A percentile compares a stretch with the other conserved stretches of the same genome.
Conservation (phyloP, 2,113 vertebrate genomes). For the Prionailurus bengalensis region DNA sequence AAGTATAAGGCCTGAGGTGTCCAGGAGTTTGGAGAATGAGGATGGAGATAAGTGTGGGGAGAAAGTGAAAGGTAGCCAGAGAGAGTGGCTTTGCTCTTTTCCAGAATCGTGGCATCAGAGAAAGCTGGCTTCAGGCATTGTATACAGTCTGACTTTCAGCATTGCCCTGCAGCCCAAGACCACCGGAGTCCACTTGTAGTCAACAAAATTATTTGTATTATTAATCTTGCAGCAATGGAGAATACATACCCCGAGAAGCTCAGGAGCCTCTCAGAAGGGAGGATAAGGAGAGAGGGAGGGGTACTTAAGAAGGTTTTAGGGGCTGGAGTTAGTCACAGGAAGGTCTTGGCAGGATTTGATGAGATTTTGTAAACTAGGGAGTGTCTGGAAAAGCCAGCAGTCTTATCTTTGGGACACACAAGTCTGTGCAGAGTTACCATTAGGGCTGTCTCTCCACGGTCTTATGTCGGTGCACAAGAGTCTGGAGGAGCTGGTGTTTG, state of each 20-base stretch:
- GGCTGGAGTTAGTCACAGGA: not conserved
- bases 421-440: not conserved
- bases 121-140: not conserved
- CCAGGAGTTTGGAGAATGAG: not conserved
- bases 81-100: not conserved
- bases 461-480: not conserved
- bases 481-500: not conserved
- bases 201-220: not conserved
- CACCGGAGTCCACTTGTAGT: not conserved
- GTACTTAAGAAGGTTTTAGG: not conserved
- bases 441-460: not conserved
- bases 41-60: not conserved
- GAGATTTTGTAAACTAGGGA: not conserved
- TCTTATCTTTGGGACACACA: not conserved
- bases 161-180: not conserved
- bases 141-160: not conserved
- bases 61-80: not conserved
- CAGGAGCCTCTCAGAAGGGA: not conserved
- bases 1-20: not conserved
- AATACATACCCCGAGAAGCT: too few species aligned
- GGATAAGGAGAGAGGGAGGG: not conserved
- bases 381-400: not conserved
- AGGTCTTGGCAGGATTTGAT: not conserved
- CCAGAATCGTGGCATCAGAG: not conserved
- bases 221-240: not conserved